Evolutionary conservation across 2,797 vertebrate species (phyloP), one percentile per base, ranked within the genome.

Genomic region (Arnoldichthys spilopterus): DNA sequence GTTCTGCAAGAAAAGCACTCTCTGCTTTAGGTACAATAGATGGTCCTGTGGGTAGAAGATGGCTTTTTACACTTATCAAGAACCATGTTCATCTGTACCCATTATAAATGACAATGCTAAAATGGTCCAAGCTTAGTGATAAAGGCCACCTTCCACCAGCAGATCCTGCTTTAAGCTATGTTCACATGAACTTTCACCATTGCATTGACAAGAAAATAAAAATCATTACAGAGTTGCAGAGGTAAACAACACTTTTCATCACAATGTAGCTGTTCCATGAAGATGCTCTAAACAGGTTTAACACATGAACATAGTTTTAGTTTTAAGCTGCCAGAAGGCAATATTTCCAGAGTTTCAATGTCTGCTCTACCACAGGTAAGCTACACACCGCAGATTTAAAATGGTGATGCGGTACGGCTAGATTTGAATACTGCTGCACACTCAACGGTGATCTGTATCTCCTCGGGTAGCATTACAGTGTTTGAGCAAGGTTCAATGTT

Each of bases 381-480:
- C 49, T 16, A 74, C 51, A 61, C 34, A 82, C 51, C 22, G 6
- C 26, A 63, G 78, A 54, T 70, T 47, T 30, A 2, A 53, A 43
- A 22, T 43, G 8, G 8, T 37, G 34, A 37, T 37, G 34, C 6
- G 18, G 7, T 43, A 20, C 13, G 20, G 62, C 37, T 62, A 26
- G 40, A 40, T 69, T 32, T 43, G 24, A 16, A 62, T 13, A 53
- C 7, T 11, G 22, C 24, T 49, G 43, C 66, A 49, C 7, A 18
- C 34, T 43, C 20, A 43, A 43, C 9, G 43, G 56, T 67, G 61
- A 56, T 61, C 34, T 37, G 34, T 66, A 77, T 68, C 75, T 63
- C 32, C 61, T 79, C 69, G 71, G 69, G 81, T 82, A 80, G 78
- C 74, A 54, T 82, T 82, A 85, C 81, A 78, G 81, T 85, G 76